Percentiles rank a stretch among this genome's conserved stretches.
These are phyloP conservation scores for Gymnodraco acuticeps DNA, from an alignment of 2,797 vertebrate genomes.

Conservation along the genomic window DNA sequence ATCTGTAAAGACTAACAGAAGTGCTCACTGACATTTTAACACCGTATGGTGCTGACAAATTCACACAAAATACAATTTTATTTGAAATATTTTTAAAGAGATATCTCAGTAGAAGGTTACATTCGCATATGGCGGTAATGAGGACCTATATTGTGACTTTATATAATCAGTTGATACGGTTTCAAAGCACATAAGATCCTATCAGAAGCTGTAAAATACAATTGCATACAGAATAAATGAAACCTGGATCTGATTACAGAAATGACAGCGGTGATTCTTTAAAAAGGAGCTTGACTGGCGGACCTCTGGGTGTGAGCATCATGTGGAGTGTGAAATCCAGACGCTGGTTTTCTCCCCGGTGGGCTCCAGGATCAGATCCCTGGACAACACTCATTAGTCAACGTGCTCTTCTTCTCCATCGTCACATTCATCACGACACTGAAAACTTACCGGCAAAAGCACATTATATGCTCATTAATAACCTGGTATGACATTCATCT, in stretches of 20 bases:
- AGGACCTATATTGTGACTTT: constrained; percentile 3
- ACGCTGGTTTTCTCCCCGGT: constrained; percentile 56
- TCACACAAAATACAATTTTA: not conserved
- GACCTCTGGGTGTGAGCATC: constrained; percentile 63
- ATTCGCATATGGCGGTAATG: too few species aligned
- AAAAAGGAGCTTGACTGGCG: constrained; percentile 71
- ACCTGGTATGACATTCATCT: constrained; percentile 92
- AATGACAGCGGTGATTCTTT: constrained; percentile 44
- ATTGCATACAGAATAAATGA: constrained; percentile 1
- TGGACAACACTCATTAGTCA: constrained; percentile 91
- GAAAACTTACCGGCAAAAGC: constrained; percentile 93
- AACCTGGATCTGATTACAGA: constrained; percentile 7
- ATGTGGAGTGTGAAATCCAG: constrained; percentile 78
- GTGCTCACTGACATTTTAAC: not conserved
- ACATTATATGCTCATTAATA: constrained; percentile 93
- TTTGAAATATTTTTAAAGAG: not conserved
- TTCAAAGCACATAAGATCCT: constrained; percentile 23
- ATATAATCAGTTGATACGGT: not conserved
- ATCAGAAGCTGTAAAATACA: constrained; percentile 10
- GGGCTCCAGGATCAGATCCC: constrained; percentile 88
- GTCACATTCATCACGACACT: constrained; percentile 94
- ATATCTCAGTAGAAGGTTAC: constrained; percentile 8
- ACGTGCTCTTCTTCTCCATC: constrained; percentile 88
- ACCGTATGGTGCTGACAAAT: constrained; percentile 1
- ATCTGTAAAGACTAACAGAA: not conserved